A percentile compares a stretch with the other conserved stretches of the same genome.
These are phyloP conservation scores for Lysandra bellargus DNA, from an alignment of 2,888 invertebrate genomes.

Conservation along the genomic window DNA sequence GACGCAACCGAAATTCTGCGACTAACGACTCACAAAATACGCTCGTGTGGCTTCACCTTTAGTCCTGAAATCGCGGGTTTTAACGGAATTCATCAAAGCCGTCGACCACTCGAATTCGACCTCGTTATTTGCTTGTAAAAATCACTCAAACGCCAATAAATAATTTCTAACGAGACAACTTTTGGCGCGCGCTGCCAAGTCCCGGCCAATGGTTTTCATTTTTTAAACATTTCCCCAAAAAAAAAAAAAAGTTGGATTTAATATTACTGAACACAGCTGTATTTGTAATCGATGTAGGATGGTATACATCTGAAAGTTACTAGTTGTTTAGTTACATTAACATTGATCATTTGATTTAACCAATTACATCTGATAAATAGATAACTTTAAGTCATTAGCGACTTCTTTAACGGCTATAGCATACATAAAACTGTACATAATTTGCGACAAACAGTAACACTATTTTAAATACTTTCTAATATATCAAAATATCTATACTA, in stretches of 20 bases:
- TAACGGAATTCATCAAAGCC: background rate
- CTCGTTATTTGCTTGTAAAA: slow-evolving; percentile 16
- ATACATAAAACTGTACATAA: too few species aligned
- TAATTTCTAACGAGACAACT: slow-evolving; percentile 30
- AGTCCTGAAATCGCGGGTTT: background rate
- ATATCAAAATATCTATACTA: too few species aligned
- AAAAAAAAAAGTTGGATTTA: slow-evolving; percentile 20
- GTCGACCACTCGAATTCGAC: background rate
- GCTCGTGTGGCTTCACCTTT: background rate
- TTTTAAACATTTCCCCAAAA: background rate
- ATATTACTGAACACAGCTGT: background rate
- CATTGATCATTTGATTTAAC: too few species aligned
- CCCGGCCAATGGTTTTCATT: background rate
- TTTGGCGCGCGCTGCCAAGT: slow-evolving; percentile 24
- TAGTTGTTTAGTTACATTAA: too few species aligned
- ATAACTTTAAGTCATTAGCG: too few species aligned
- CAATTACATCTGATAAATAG: too few species aligned
- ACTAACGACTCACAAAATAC: too few species aligned
- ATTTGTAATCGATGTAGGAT: background rate
- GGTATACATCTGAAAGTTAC: background rate
- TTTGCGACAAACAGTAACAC: too few species aligned
- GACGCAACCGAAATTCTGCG: too few species aligned
- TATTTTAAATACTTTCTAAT: too few species aligned
- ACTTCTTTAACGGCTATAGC: too few species aligned
- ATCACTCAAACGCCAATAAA: slow-evolving; percentile 29